Evolutionary conservation across 2,113 vertebrate genomes (phyloP).

Genomic region (Terrapene triunguis): DNA sequence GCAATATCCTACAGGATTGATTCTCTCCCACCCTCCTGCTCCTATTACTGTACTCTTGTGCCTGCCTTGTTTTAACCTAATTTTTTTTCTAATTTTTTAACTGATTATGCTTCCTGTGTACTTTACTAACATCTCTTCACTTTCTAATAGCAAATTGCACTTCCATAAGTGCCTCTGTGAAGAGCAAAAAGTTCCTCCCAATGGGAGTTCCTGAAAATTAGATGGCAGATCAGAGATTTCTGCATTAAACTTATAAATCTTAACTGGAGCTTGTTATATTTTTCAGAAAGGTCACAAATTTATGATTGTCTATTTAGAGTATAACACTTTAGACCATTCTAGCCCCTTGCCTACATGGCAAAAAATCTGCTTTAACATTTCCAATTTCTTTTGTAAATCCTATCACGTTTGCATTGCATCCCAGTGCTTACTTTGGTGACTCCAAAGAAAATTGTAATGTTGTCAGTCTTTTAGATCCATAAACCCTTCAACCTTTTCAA

Average conservation of each 20-base stretch:
- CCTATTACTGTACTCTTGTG: neutral
- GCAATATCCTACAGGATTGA: neutral
- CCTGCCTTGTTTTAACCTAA: neutral
- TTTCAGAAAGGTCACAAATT: neutral
- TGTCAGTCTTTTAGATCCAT: neutral
- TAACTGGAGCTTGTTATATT: neutral
- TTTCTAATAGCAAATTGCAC: neutral
- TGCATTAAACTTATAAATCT: neutral
- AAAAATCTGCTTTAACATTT: neutral
- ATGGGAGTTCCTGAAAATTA: constrained; percentile 1
- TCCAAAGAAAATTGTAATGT: neutral
- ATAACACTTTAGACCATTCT: neutral
- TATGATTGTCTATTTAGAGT: neutral
- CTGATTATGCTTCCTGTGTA: neutral
- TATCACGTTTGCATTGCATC: neutral
- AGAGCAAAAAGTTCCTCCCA: neutral
- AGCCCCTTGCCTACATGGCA: neutral
- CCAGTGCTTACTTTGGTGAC: neutral
- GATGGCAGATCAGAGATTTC: neutral
- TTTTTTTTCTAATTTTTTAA: neutral
- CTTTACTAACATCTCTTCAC: neutral
- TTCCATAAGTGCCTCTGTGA: neutral
- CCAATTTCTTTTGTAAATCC: neutral
- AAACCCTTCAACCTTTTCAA: neutral
- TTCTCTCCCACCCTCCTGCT: neutral